Evolutionary conservation across 1,140 invertebrate species (phyloP), one percentile per base, ranked within the genome.

Genomic region (Apis dorsata): DNA sequence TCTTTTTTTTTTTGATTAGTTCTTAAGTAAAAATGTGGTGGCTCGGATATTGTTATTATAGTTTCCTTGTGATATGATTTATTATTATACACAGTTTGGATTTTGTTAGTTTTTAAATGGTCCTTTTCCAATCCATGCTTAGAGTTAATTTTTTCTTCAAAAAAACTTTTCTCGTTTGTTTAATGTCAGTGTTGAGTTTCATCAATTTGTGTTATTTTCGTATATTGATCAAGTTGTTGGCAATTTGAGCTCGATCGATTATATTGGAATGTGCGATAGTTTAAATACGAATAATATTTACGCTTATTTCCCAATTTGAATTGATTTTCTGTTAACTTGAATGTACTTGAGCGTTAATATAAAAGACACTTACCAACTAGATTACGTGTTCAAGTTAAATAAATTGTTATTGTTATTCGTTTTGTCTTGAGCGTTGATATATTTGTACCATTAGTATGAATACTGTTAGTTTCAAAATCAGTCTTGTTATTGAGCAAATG

Each of bases 401-500:
- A 24, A 44, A 53, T 15, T 68, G 8, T 51, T 51, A 24, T 24
- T 17, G 21, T 24, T 51, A 51, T 69, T 5, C 1, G 9, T 15
- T 24, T 51, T 24, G n/a, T 51, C n/a, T 51, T 70, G 68, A 70
- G 68, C 49, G 24, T 55, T 11, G 17, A 11, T 24, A n/a, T 12
- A n/a, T 76, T 53, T 59, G 34, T 53, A 44, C 55, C n/a, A 62
- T 69, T 60, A 34, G 15, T 5, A 12, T 0, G 21, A 63, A 44
- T 73, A 73, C 24, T 73, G 70, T 63, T 44, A 53, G 19, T 63
- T 59, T 19, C 51, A 53, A 0, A 17, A 5, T 80, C 70, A 81
- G 71, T 74, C 79, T 81, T 74, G 9, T 57, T 63, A 65, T 63
- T 73, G 51, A 24, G 57, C 49, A 34, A 55, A n/a, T 5, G 19